Evolutionary conservation across 2,113 vertebrate genomes (phyloP).

Genomic region (Glaucomys volans): DNA sequence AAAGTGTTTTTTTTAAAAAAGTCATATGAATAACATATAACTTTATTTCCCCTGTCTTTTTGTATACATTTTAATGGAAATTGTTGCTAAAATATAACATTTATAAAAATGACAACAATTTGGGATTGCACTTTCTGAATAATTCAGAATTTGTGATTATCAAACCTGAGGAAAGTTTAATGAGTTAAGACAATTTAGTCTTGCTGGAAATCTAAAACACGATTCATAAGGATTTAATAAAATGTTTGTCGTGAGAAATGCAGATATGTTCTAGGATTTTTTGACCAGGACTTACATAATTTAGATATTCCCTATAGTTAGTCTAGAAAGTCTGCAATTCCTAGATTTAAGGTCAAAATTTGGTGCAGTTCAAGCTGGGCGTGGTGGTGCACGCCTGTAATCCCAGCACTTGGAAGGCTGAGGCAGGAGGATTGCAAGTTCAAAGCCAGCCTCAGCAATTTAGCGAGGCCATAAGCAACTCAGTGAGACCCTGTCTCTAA

Average conservation of each 20-base stretch:
- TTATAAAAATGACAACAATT: conserved; percentile 36
- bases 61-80: not conserved
- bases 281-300: conserved; percentile 18
- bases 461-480: too few relatives aligned
- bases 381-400: too few relatives aligned
- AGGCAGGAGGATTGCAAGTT: too few relatives aligned
- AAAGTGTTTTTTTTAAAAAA: too few relatives aligned
- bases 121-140: not conserved
- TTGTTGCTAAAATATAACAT: not conserved
- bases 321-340: conserved; percentile 25
- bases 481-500: too few relatives aligned
- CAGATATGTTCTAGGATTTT: not conserved
- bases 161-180: not conserved
- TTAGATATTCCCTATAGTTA: not conserved
- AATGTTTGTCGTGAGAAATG: not conserved
- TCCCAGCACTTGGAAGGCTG: too few relatives aligned
- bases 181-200: not conserved
- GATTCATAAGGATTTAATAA: conserved; percentile 15
- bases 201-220: conserved; percentile 14
- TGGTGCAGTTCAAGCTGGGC: not conserved
- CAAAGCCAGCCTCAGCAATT: too few relatives aligned
- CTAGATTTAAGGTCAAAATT: conserved; percentile 1
- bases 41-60: not conserved
- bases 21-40: not conserved
- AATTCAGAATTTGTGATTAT: conserved; percentile 5